Evolutionary conservation across 2,888 invertebrate genomes (phyloP).

Genomic region (Noctua comes): DNA sequence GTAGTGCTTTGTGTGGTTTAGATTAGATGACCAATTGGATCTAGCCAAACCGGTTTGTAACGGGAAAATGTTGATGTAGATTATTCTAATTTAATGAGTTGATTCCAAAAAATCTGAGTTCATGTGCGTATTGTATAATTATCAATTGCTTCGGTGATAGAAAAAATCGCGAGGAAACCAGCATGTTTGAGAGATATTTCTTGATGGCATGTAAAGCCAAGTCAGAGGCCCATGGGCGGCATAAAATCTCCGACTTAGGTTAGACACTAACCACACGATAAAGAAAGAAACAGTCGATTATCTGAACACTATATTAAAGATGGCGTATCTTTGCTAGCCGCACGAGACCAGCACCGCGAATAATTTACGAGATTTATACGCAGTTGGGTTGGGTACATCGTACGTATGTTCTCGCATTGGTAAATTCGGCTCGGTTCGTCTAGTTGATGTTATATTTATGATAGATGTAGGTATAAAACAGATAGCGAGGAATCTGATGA

Average conservation of each 20-base stretch:
- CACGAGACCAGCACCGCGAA: constrained; percentile 20
- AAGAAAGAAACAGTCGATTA: background rate
- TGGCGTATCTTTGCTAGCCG: background rate
- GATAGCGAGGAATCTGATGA: constrained; percentile 76
- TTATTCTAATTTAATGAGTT: background rate
- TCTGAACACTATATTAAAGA: background rate
- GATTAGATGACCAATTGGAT: background rate
- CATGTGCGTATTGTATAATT: too few species aligned
- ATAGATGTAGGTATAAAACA: constrained; percentile 75
- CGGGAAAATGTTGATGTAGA: background rate
- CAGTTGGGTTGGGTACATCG: constrained; percentile 11
- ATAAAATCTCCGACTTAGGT: too few species aligned
- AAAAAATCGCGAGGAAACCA: too few species aligned
- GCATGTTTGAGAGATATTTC: too few species aligned
- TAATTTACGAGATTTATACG: constrained; percentile 16
- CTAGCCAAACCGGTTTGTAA: background rate
- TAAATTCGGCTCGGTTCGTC: constrained; percentile 47
- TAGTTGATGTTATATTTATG: constrained; percentile 75
- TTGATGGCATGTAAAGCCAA: too few species aligned
- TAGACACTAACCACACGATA: too few species aligned
- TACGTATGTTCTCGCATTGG: constrained; percentile 6
- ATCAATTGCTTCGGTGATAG: too few species aligned
- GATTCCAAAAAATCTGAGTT: too few species aligned
- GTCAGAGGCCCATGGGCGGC: too few species aligned
- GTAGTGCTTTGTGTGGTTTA: background rate